Evolutionary conservation across 2,888 invertebrate species (phyloP).

Genomic region (Hydropsyche betteni): DNA sequence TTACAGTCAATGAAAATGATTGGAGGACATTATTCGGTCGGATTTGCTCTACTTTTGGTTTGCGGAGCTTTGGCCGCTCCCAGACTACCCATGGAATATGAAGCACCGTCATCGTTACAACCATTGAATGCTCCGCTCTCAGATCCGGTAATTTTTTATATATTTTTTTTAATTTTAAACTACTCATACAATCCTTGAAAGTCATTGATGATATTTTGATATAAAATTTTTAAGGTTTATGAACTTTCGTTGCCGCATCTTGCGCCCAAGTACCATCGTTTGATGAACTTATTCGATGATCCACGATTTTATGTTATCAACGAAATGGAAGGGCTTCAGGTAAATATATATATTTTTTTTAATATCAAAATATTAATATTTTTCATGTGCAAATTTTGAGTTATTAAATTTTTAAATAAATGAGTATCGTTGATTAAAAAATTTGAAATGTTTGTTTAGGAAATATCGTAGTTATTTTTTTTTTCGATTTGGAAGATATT

Average conservation of each 20-base stretch:
- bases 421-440: neutral
- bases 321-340: slow-evolving; percentile 58
- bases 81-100: slow-evolving; percentile 55
- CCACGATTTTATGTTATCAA: slow-evolving; percentile 60
- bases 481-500: neutral
- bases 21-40: slow-evolving; percentile 54
- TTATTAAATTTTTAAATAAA: neutral
- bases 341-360: slow-evolving; percentile 47
- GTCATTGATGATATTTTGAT: too few species aligned
- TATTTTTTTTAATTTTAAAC: neutral
- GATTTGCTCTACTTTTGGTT: slow-evolving; percentile 60
- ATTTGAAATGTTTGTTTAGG: neutral
- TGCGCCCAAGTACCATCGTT: slow-evolving; percentile 64
- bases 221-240: slow-evolving; percentile 55
- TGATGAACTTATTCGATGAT: slow-evolving; percentile 57
- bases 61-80: slow-evolving; percentile 57
- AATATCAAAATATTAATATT: neutral
- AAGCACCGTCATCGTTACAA: slow-evolving; percentile 58
- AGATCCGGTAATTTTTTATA: slow-evolving; percentile 57
- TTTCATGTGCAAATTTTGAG: too few species aligned
- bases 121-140: slow-evolving; percentile 60
- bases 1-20: slow-evolving; percentile 34
- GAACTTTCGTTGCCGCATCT: slow-evolving; percentile 65
- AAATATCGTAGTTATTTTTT: neutral
- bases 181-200: too few species aligned